A percentile compares a stretch with the other conserved stretches of the same genome.
Conservation (phyloP, 1,140 invertebrate species). For the Oryctes rhinoceros region DNA sequence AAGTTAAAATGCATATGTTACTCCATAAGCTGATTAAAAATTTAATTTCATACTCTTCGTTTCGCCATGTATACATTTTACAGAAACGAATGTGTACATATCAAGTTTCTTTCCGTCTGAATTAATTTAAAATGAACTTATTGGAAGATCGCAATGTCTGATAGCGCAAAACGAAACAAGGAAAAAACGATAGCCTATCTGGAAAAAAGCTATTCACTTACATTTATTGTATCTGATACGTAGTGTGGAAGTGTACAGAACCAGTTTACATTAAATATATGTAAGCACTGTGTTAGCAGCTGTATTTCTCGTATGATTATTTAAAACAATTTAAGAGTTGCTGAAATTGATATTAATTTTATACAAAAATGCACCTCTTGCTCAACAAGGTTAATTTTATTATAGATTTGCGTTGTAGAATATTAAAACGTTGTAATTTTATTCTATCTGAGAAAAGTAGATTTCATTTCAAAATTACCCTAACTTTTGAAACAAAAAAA, state of each 20-base stretch:
- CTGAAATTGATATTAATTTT: background rate
- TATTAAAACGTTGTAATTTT: too few relatives aligned
- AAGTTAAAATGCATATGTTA: too few relatives aligned
- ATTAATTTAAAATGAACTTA: conserved; percentile 23
- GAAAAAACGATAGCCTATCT: conserved; percentile 6
- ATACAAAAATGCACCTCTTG: too few relatives aligned
- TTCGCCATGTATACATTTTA: too few relatives aligned
- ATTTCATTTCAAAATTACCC: too few relatives aligned
- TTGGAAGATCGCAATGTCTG: background rate
- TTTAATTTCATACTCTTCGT: too few relatives aligned
- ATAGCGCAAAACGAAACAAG: background rate
- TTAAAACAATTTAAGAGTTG: conserved; percentile 25
- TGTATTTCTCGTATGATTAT: conserved; percentile 14
- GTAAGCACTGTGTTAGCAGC: background rate
- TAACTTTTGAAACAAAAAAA: too few relatives aligned
- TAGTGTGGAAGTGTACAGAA: background rate
- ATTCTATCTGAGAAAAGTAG: too few relatives aligned
- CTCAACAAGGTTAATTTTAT: too few relatives aligned
- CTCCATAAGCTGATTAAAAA: too few relatives aligned
- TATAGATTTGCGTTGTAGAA: too few relatives aligned
- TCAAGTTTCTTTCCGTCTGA: background rate
- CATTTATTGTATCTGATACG: conserved; percentile 12
- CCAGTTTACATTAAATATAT: conserved; percentile 12
- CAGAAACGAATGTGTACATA: background rate
- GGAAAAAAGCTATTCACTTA: background rate